Base-by-base conservation (phyloP, 1,140 invertebrate genomes). In the Caerostris extrusa region DNA sequence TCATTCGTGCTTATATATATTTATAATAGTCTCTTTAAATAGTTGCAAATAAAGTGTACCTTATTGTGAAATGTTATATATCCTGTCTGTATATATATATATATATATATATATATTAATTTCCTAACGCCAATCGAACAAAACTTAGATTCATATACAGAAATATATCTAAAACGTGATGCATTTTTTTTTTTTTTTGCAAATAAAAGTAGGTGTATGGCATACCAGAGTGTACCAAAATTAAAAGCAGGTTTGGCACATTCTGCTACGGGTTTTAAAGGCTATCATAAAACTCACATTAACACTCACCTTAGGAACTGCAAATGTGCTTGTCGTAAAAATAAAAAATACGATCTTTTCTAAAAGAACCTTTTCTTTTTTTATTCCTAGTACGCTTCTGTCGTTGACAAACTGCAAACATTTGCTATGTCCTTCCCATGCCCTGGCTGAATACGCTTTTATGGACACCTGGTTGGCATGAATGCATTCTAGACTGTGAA, bases 391-490 rank as follows among this genome's bases (percentile, higher is more conserved):
- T 56, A 19, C 55, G 3, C n/a, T 57, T 57, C 82, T 83, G 56
- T 17, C 14, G 87, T 89, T 55, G 56, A 90, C 77, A 91, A 83
- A 83, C 81, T 55, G n/a, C 34, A 82, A 83, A 61, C 81, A 58
- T 82, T 82, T 87, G 71, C 57, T 12, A 64, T 93, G 83, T 93
- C 83, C 82, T 82, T 88, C n/a, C 8, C 10, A 34, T 53, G 57
- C 57, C 86, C 7, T 14, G 61, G 58, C n/a, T 77, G 71, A 77
- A 77, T 53, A 50, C 34, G 53, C 81, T 91, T 93, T 93, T 93
- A 93, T 93, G 91, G 64, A 93, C 92, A 93, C 92, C 85, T 93
- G 69, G 64, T 56, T 50, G 8, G 19, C 17, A 57, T 89, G 92
- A 89, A 93, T 89, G 61, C 69, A 17, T 56, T 34, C 17, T 5